Evolutionary conservation across 2,888 invertebrate species (phyloP).

Genomic region (Graphium colonna): DNA sequence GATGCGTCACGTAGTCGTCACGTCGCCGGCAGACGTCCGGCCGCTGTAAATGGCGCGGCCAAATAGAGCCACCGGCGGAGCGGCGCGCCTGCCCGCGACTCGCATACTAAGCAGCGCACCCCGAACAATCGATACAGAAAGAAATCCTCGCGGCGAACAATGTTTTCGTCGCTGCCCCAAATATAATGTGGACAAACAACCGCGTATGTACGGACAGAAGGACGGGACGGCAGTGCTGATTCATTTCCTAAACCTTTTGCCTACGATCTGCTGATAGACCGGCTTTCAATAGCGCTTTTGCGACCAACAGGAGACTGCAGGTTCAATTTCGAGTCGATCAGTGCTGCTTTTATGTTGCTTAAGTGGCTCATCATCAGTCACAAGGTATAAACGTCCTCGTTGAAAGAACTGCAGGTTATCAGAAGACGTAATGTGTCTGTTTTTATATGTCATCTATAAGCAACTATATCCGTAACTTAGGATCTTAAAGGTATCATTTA

Average conservation of each 20-base stretch:
- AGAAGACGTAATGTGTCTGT: too few relatives aligned
- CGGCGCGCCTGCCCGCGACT: conserved; percentile 31
- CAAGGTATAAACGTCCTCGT: too few relatives aligned
- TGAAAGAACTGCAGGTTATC: too few relatives aligned
- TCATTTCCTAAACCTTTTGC: neutral
- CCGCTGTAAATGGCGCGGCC: conserved; percentile 48
- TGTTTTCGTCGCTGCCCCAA: conserved; percentile 39
- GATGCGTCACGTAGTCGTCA: conserved; percentile 50
- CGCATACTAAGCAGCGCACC: conserved; percentile 32
- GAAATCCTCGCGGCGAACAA: conserved; percentile 38
- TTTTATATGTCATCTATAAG: too few relatives aligned
- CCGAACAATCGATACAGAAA: conserved; percentile 35
- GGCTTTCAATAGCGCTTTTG: too few relatives aligned
- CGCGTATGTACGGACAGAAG: neutral
- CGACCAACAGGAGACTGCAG: too few relatives aligned
- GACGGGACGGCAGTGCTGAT: neutral
- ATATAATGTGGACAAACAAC: conserved; percentile 8
- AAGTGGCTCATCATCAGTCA: too few relatives aligned
- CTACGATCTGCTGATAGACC: neutral
- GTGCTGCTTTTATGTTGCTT: too few relatives aligned
- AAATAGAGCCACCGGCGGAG: conserved; percentile 60
- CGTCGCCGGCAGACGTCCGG: conserved; percentile 53
- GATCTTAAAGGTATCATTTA: too few relatives aligned
- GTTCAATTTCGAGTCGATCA: too few relatives aligned
- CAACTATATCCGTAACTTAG: too few relatives aligned